Evolutionary conservation across 1,140 invertebrate species (phyloP).

Genomic region (Drosophila teissieri): DNA sequence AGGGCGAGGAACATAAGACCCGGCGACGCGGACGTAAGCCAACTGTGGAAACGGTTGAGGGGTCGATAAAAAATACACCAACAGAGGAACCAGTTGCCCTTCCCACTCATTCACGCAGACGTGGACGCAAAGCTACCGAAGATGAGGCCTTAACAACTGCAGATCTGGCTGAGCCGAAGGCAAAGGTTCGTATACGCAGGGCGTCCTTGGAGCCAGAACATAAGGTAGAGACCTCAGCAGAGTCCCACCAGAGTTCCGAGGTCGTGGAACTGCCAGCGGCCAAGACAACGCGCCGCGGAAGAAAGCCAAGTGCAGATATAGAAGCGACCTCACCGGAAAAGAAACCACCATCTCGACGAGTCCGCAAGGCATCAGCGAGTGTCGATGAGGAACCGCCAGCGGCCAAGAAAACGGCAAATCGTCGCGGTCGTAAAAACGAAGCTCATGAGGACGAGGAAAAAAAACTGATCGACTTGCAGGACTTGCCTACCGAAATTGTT

Average conservation of each 20-base stretch:
- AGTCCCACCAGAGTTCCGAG: not conserved
- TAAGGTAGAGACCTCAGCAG: not conserved
- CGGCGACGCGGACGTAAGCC: slow-evolving; percentile 20
- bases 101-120: slow-evolving; percentile 2
- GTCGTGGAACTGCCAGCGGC: slow-evolving; percentile 6
- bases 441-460: not conserved
- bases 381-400: slow-evolving; percentile 26
- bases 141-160: slow-evolving; percentile 17
- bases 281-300: slow-evolving; percentile 2
- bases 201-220: slow-evolving; percentile 4
- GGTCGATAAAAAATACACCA: not conserved
- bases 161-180: slow-evolving; percentile 10
- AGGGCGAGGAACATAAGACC: slow-evolving; percentile 17
- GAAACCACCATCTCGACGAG: slow-evolving; percentile 33
- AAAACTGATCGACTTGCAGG: slow-evolving; percentile 3
- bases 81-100: not conserved
- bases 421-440: slow-evolving; percentile 37
- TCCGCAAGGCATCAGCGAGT: slow-evolving; percentile 36
- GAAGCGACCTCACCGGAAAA: slow-evolving; percentile 10
- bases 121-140: slow-evolving; percentile 24
- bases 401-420: slow-evolving; percentile 39
- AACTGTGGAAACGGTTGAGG: slow-evolving; percentile 8
- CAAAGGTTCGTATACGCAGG: slow-evolving; percentile 11
- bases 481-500: not conserved
- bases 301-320: slow-evolving; percentile 17